Evolutionary conservation across 2,797 vertebrate species (phyloP), one percentile per base, ranked within the genome.

Genomic region (Cuniculus paca): DNA sequence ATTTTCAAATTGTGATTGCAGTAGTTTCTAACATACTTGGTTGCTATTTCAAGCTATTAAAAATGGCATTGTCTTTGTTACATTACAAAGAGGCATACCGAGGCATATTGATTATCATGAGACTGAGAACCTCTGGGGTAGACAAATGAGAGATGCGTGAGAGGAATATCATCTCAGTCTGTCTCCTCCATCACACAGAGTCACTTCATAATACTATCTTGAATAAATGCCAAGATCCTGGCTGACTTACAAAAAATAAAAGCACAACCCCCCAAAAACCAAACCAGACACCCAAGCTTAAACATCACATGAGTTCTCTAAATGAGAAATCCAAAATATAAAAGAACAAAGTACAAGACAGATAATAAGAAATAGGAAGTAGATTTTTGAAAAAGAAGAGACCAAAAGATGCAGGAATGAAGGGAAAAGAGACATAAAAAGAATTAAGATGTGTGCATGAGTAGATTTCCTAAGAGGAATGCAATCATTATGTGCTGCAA

Each of bases 161-260:
- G 63, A 42, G 19, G 22, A 39, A 68, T 5, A 13, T 11, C 19
- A 1, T 24, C 3, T 0, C 5, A 3, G 8, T 36, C 39, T 26
- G 2, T 54, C 34, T 70, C 31, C 28, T 34, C 2, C 6, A 11
- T 12, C 17, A 26, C 24, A 6, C 12, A n/a, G 31, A 24, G 5
- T 39, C 31, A 34, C 36, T 75, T 68, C 2, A 26, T 13, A 2
- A 14, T 16, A n/a, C 17, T 1, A 4, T 19, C 34, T 6, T 10
- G n/a, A 42, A 60, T 26, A 13, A 26, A 45, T 1, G 0, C 22
- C 36, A 52, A 31, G 8, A 6, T 20, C 58, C 36, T 13, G 17
- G 5, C 13, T 39, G 9, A n/a, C 6, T 36, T 26, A 6, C 34
- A 65, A n/a, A 65, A 65, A n/a, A 19, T 65, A 26, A 42, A 36